phyloP scores from a whole-genome alignment of 2,113 vertebrate species.

The Peromyscus leucopus region DNA sequence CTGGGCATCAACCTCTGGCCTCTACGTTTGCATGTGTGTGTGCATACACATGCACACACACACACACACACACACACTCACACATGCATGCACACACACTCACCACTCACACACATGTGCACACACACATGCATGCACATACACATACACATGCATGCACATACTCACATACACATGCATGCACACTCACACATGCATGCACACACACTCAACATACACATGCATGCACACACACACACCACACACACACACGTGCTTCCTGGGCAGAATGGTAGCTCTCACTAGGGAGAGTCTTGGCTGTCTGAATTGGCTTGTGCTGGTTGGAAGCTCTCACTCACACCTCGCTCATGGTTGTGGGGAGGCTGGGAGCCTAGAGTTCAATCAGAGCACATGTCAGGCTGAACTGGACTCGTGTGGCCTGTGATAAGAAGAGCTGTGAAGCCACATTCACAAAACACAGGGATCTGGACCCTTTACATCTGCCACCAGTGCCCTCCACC shows the following conservation, averaged over 20 bases:
- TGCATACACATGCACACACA: no score
- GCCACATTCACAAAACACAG: neutral
- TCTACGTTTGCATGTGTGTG: neutral
- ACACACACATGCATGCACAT: no score
- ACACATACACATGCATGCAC: neutral
- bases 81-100: neutral
- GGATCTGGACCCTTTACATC: neutral
- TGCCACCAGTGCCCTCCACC: accelerated
- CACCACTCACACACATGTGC: no score
- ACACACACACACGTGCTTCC: no score
- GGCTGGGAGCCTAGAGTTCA: accelerated
- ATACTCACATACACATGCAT: no score
- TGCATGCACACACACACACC: neutral
- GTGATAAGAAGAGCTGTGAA: neutral
- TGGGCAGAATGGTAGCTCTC: neutral
- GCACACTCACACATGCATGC: no score
- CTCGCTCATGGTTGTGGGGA: accelerated
- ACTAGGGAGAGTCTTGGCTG: neutral
- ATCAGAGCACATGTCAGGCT: neutral
- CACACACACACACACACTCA: no score
- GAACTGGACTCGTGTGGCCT: accelerated
- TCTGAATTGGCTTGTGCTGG: neutral
- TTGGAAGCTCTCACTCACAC: neutral
- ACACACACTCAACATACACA: neutral
- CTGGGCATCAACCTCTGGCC: neutral